phyloP scores from a whole-genome alignment of 2,888 invertebrate genomes.

The Emmelina monodactyla region DNA sequence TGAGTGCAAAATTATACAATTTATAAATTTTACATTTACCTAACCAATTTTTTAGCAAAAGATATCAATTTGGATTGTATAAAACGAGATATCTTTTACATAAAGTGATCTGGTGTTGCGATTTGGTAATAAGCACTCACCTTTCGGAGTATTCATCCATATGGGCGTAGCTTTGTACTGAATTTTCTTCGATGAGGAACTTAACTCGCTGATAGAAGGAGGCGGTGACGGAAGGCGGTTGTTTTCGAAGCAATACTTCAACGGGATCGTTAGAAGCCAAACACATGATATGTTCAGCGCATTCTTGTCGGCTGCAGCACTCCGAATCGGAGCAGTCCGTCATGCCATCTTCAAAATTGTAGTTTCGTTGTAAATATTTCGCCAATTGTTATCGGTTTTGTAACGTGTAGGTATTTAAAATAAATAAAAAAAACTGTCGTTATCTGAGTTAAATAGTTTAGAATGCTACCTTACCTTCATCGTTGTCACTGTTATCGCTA shows the following conservation, averaged over 20 bases:
- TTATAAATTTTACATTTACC: conserved; percentile 49
- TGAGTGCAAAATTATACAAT: conserved; percentile 53
- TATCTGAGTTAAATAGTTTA: background rate
- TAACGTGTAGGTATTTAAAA: background rate
- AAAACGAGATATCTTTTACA: conserved; percentile 41
- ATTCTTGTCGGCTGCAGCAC: conserved; percentile 90
- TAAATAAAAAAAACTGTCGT: background rate
- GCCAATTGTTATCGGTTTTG: conserved; percentile 12
- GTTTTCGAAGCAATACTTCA: conserved; percentile 93
- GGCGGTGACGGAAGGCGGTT: conserved; percentile 95
- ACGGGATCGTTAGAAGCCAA: conserved; percentile 95
- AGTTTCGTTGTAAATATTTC: conserved; percentile 37
- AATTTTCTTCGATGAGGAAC: conserved; percentile 98
- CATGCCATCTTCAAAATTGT: conserved; percentile 87
- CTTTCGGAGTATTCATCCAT: conserved; percentile 98
- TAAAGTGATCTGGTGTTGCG: conserved; percentile 49
- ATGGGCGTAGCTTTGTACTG: conserved; percentile 97
- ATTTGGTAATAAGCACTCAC: conserved; percentile 70
- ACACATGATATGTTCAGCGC: conserved; percentile 93
- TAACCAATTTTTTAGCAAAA: conserved; percentile 42
- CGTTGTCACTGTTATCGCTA: conserved; percentile 95
- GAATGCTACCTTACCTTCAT: conserved; percentile 85
- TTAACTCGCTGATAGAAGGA: conserved; percentile 97
- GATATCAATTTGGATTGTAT: conserved; percentile 27
- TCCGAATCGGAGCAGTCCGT: conserved; percentile 98